Base-by-base conservation (phyloP, 2,113 vertebrate species). In the Tragelaphus scriptus region DNA sequence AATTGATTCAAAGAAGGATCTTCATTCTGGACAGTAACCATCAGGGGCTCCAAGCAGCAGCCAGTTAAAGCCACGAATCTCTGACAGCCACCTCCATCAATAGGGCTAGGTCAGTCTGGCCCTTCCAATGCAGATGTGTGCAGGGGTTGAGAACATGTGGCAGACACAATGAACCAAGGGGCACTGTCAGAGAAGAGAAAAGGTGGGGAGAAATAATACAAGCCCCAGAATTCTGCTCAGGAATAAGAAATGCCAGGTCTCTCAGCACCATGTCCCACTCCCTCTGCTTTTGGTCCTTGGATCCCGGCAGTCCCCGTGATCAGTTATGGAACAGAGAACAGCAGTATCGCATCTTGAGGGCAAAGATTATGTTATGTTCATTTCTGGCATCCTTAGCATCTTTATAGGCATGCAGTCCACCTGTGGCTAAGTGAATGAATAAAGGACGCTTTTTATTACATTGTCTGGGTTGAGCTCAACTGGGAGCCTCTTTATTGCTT, bases 401-500 rank as follows among this genome's bases (percentile, higher is more conserved):
- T 26, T 85, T 28, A 12, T 3, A 55, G 87, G 63, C 44, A 2
- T 0, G 32, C 21, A 86, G 6, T 40, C 44, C 32, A 36, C 16
- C 11, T 58, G 75, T 77, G 36, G 28, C 15, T 40, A 53, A 90
- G 53, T 7, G 49, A 84, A 47, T 51, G 82, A 84, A 68, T 53
- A 63, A 71, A 36, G 16, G 94, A 68, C 6, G 90, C 47, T 55
- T 26, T 89, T 81, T 51, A 23, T 85, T 84, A 25, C 58, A 14
- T 10, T 11, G 61, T 79, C 51, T 71, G 90, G 30, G 25, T 15
- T 86, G 59, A 55, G 49, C 79, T 94, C 93, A 44, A 0, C 10
- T 77, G 68, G 79, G 96, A 87, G 28, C n/a, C 36, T 88, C 87
- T 87, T 75, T 65, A 58, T 94, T 51, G 75, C 80, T 96, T 84